Evolutionary conservation across 2,113 vertebrate genomes (phyloP), one percentile per base, ranked within the genome.

Genomic region (Anolis sagrei): DNA sequence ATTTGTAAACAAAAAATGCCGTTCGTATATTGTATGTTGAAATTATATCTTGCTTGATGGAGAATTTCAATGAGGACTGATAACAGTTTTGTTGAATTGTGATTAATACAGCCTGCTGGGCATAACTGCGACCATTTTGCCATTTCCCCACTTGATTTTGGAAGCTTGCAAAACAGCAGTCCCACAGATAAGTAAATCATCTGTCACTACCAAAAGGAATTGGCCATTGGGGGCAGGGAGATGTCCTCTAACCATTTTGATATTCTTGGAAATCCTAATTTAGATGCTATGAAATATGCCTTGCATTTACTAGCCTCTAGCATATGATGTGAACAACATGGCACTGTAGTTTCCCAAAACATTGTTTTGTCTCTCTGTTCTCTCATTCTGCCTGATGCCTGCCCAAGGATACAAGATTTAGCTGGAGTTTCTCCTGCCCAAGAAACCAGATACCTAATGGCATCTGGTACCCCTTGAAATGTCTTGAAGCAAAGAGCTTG

Each of bases 1-100:
- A 95, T 94, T 96, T 93, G 95, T 97, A 97, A 97, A 96, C 96
- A 96, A 97, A 86, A 93, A 93, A 94, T 84, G 21, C 85, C 87
- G 94, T 96, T 96, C 96, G 95, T 96, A 95, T 88, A 77, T 90
- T 95, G 94, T 94, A 92, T 16, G 32, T 90, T 13, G 93, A 89
- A 91, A 91, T 91, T 94, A 87, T 96, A 88, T 91, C 93, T 95
- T 95, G 90, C 77, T 79, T 86, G 70, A 86, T 87, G 87, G 89
- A 85, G 86, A 89, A 90, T 81, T 90, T 36, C 91, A 74, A 76
- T 83, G 89, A 86, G 16, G 25, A 90, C 83, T 48, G 11, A 84
- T n/a, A 86, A 79, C 82, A 69, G 39, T 89, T 81, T 83, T 84
- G 1, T 21, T 36, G 73, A 54, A 70, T 84, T 86, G 34, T 3